A percentile compares a stretch with the other conserved stretches of the same genome.
phyloP scores from a whole-genome alignment of 1,140 invertebrate species.

The Atopsyche davidsoni region DNA sequence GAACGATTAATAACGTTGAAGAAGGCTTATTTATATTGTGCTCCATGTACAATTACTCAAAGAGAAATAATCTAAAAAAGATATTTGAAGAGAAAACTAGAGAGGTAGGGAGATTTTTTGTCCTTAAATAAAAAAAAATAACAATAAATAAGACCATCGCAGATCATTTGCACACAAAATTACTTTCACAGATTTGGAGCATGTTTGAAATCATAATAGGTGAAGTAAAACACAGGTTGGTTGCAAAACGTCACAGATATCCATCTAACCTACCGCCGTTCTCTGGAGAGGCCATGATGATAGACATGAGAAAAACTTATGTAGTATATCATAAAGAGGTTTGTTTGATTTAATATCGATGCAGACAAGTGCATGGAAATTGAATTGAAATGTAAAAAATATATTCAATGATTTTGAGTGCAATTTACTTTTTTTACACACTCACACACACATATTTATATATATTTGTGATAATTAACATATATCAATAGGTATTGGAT shows the following conservation, averaged over 20 bases:
- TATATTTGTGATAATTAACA: neutral
- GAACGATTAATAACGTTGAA: slow-evolving; percentile 62
- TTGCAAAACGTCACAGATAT: slow-evolving; percentile 55
- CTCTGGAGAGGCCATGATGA: slow-evolving; percentile 62
- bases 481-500: slow-evolving; percentile 50
- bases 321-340: slow-evolving; percentile 55
- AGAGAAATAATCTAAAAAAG: slow-evolving; percentile 55
- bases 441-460: slow-evolving; percentile 13
- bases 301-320: slow-evolving; percentile 55
- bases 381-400: too few species aligned
- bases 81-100: slow-evolving; percentile 60
- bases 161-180: slow-evolving; percentile 27
- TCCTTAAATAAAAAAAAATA: slow-evolving; percentile 31
- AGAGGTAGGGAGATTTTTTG: slow-evolving; percentile 35
- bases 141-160: neutral
- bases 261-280: slow-evolving; percentile 61
- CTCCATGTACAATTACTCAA: slow-evolving; percentile 62
- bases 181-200: slow-evolving; percentile 64
- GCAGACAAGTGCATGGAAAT: too few species aligned
- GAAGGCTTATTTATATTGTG: slow-evolving; percentile 65
- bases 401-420: too few species aligned
- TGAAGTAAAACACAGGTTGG: slow-evolving; percentile 62
- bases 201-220: slow-evolving; percentile 75
- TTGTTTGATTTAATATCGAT: slow-evolving; percentile 18
- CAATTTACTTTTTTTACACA: too few species aligned